Percentiles rank a stretch among this genome's conserved stretches.
These are phyloP conservation scores for Tachuris rubrigastra DNA, from an alignment of 2,113 vertebrate species.

Conservation along the genomic window DNA sequence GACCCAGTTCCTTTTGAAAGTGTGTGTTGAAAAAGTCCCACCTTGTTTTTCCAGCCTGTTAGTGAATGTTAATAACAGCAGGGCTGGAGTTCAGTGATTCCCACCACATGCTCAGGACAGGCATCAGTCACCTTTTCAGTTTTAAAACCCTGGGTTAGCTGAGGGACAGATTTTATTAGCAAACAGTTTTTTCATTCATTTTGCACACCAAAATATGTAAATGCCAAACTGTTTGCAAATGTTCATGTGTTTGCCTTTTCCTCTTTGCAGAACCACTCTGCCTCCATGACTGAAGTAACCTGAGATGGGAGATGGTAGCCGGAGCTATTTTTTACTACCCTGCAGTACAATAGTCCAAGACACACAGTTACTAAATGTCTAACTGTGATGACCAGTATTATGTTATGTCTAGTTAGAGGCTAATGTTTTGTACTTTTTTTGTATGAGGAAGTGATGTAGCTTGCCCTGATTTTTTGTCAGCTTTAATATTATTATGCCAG, in stretches of 20 bases:
- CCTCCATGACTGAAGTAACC: constrained; percentile 99
- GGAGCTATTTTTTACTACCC: constrained; percentile 85
- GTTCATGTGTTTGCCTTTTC: constrained; percentile 20
- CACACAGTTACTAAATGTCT: constrained; percentile 86
- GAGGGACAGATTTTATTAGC: not conserved
- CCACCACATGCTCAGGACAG: not conserved
- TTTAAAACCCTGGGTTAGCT: not conserved
- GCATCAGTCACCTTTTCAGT: not conserved
- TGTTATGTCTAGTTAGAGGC: constrained; percentile 93
- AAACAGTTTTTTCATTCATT: not conserved
- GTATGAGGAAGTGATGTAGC: constrained; percentile 96
- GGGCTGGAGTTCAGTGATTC: not conserved
- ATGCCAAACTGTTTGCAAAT: not conserved
- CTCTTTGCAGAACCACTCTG: constrained; percentile 91
- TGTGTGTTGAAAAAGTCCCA: not conserved
- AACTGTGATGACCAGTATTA: constrained; percentile 87
- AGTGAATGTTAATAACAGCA: not conserved
- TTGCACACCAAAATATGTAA: not conserved
- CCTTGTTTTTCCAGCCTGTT: not conserved
- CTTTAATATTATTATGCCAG: constrained; percentile 88
- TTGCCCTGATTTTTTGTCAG: constrained; percentile 85
- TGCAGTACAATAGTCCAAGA: constrained; percentile 88
- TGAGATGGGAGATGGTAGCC: constrained; percentile 81
- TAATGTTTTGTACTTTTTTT: constrained; percentile 99
- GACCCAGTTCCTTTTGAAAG: not conserved